phyloP scores from a whole-genome alignment of 2,113 vertebrate genomes.

The Cathartes aura region DNA sequence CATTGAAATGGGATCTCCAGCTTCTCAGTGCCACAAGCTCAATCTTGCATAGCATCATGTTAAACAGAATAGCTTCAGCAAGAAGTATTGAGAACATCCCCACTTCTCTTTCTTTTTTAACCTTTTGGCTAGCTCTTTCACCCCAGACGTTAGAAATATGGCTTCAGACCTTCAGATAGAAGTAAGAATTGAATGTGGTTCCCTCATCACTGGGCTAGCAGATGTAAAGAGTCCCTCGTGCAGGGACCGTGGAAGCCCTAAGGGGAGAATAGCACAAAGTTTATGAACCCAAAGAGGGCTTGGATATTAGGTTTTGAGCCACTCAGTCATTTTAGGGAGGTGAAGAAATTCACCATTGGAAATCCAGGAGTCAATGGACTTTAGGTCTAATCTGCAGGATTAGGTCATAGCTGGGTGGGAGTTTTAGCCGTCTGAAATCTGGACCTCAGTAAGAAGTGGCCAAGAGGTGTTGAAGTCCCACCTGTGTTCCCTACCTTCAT shows the following conservation, averaged over 20 bases:
- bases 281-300: neutral
- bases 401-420: neutral
- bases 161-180: neutral
- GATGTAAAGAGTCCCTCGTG: neutral
- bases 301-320: neutral
- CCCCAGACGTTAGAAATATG: neutral
- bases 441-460: neutral
- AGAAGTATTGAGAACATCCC: neutral
- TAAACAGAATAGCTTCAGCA: neutral
- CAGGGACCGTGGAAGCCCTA: neutral
- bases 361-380: neutral
- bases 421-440: neutral
- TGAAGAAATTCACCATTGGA: neutral
- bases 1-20: neutral
- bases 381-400: neutral
- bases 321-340: neutral
- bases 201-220: neutral
- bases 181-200: neutral
- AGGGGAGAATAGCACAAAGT: neutral
- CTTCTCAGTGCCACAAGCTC: neutral
- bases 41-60: neutral
- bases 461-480: neutral
- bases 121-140: neutral
- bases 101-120: neutral
- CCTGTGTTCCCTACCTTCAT: neutral